These are phyloP conservation scores for Crossaster papposus DNA, from an alignment of 53 echinoderm and acorn worm genomes.

Conservation along the genomic window DNA sequence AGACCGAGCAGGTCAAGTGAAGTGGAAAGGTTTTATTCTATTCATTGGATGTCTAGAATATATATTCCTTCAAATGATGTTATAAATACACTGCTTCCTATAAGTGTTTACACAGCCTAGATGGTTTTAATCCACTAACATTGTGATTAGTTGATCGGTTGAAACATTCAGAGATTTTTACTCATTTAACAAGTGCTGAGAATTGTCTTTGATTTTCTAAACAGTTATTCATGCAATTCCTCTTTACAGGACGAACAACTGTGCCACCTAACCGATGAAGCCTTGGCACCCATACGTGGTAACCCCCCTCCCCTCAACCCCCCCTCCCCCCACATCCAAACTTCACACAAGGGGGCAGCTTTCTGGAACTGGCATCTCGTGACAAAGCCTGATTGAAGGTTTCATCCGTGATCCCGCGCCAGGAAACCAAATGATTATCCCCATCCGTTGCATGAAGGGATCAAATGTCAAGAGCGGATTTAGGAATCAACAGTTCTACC, in stretches of 20 bases:
- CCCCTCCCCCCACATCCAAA: background rate
- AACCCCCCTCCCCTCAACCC: conserved; percentile 26
- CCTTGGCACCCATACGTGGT: conserved; percentile 15
- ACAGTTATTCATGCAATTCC: background rate
- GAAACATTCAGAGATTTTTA: background rate
- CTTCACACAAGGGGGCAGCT: conserved; percentile 43
- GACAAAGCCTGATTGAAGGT: conserved; percentile 63
- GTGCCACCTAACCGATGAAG: background rate
- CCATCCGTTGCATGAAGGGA: conserved; percentile 47
- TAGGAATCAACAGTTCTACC: conserved; percentile 37
- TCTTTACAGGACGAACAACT: background rate
- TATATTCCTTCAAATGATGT: background rate
- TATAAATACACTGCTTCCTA: background rate
- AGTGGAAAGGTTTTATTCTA: background rate
- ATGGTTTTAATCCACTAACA: background rate
- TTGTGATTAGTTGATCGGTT: background rate
- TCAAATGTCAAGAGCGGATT: conserved; percentile 53
- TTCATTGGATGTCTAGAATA: background rate
- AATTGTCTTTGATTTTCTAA: background rate
- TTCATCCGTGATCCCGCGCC: conserved; percentile 40
- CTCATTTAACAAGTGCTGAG: background rate
- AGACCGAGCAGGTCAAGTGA: background rate
- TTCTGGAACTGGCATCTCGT: conserved; percentile 56
- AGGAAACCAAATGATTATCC: conserved; percentile 62
- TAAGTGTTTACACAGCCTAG: background rate